Evolutionary conservation across 1,140 invertebrate species (phyloP).

Genomic region (Schlechtendalia chinensis): DNA sequence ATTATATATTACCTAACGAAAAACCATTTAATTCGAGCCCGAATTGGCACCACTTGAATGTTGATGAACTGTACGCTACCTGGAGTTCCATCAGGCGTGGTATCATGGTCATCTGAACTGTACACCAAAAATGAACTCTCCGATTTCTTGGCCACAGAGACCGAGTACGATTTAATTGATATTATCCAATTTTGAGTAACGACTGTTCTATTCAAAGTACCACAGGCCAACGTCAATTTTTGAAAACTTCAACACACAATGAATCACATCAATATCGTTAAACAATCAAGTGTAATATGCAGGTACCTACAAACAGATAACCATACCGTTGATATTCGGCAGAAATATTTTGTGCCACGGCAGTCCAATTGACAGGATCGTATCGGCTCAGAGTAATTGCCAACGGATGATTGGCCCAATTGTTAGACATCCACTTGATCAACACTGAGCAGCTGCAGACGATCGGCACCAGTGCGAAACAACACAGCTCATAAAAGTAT

Average conservation of each 20-base stretch:
- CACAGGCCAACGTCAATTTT: slow-evolving; percentile 18
- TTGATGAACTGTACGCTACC: slow-evolving; percentile 75
- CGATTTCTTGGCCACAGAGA: slow-evolving; percentile 74
- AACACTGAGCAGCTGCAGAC: background rate
- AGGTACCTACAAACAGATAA: background rate
- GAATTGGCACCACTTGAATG: slow-evolving; percentile 71
- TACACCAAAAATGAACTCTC: slow-evolving; percentile 73
- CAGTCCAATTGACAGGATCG: background rate
- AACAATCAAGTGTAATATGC: background rate
- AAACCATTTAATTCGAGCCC: slow-evolving; percentile 62
- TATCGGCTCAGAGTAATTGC: background rate
- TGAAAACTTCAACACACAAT: background rate
- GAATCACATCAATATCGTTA: background rate
- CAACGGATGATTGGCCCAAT: slow-evolving; percentile 37
- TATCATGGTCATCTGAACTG: slow-evolving; percentile 70
- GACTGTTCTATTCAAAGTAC: slow-evolving; percentile 24
- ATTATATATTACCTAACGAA: slow-evolving; percentile 60
- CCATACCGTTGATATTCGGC: slow-evolving; percentile 19
- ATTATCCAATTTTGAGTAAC: slow-evolving; percentile 76
- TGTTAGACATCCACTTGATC: background rate
- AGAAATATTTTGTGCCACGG: background rate
- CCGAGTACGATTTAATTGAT: slow-evolving; percentile 73
- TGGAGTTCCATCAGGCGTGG: slow-evolving; percentile 61
- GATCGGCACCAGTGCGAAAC: background rate
- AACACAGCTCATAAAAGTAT: slow-evolving; percentile 7